Percentiles rank a stretch among this genome's conserved stretches.
Evolutionary conservation across 2,113 vertebrate species (phyloP).

Genomic region (Electrona antarctica): DNA sequence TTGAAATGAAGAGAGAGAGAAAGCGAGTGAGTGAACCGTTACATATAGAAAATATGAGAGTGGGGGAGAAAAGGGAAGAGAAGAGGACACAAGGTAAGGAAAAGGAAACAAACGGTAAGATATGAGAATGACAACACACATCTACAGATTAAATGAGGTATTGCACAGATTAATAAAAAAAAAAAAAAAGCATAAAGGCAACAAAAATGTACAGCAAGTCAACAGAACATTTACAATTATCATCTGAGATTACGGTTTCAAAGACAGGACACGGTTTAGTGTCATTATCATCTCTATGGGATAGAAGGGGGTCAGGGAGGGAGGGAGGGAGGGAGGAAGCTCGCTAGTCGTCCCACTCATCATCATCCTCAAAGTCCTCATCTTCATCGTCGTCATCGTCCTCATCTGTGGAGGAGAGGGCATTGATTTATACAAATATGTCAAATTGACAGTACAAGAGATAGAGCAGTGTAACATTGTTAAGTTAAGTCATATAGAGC

Average conservation of each 20-base stretch:
- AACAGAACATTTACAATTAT: conserved; percentile 94
- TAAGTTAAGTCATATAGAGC: too few species aligned
- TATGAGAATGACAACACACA: conserved; percentile 85
- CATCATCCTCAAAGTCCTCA: conserved; percentile 97
- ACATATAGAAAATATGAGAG: neutral
- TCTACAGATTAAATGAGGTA: conserved; percentile 97
- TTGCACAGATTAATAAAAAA: conserved; percentile 94
- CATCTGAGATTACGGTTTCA: conserved; percentile 87
- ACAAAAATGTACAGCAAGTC: conserved; percentile 96
- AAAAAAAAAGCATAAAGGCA: conserved; percentile 89
- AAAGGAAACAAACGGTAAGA: conserved; percentile 73
- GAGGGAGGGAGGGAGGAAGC: conserved; percentile 49
- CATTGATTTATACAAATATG: too few species aligned
- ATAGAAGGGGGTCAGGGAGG: neutral
- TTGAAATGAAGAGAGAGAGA: too few species aligned
- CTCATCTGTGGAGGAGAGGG: conserved; percentile 80
- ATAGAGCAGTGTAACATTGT: neutral
- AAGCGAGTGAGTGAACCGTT: too few species aligned
- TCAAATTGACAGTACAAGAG: neutral
- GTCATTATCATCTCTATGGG: conserved; percentile 78
- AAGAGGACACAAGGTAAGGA: conserved; percentile 7
- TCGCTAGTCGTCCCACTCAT: conserved; percentile 96
- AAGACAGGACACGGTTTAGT: conserved; percentile 88
- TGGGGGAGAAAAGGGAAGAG: conserved; percentile 4
- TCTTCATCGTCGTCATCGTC: conserved; percentile 96